These are phyloP conservation scores for Rhinoderma darwinii DNA, from an alignment of 2,113 vertebrate species.

Conservation along the genomic window DNA sequence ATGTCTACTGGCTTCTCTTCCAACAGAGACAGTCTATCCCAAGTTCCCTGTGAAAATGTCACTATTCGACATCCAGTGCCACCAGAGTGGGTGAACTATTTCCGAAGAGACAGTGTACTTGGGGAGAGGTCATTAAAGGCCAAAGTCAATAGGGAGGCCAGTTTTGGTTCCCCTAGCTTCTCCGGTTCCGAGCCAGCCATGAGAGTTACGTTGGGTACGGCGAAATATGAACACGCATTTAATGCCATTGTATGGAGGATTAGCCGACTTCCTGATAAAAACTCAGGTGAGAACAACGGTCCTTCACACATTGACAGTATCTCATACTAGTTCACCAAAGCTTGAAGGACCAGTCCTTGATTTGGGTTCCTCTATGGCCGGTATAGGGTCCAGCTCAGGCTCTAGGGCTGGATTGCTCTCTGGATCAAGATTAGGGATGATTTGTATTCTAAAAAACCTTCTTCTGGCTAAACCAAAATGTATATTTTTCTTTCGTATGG, in stretches of 20 bases:
- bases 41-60: conserved; percentile 88
- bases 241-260: conserved; percentile 89
- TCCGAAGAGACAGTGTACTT: conserved; percentile 83
- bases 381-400: not conserved
- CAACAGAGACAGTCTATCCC: conserved; percentile 80
- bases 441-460: not conserved
- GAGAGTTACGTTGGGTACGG: conserved; percentile 89
- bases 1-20: conserved; percentile 86
- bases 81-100: conserved; percentile 87
- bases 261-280: conserved; percentile 87
- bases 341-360: not conserved
- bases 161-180: conserved; percentile 79
- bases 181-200: conserved; percentile 89
- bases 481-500: no score
- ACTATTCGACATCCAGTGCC: conserved; percentile 86
- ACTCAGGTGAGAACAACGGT: conserved; percentile 77
- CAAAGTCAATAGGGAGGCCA: conserved; percentile 87
- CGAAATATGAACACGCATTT: conserved; percentile 90
- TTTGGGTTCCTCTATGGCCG: not conserved
- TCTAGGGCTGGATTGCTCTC: not conserved
- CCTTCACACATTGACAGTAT: not conserved
- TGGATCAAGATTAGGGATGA: not conserved
- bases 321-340: not conserved
- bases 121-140: conserved; percentile 89
- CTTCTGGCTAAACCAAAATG: not conserved